Evolutionary conservation across 2,113 vertebrate genomes (phyloP).

Genomic region (Leucosticte australis): DNA sequence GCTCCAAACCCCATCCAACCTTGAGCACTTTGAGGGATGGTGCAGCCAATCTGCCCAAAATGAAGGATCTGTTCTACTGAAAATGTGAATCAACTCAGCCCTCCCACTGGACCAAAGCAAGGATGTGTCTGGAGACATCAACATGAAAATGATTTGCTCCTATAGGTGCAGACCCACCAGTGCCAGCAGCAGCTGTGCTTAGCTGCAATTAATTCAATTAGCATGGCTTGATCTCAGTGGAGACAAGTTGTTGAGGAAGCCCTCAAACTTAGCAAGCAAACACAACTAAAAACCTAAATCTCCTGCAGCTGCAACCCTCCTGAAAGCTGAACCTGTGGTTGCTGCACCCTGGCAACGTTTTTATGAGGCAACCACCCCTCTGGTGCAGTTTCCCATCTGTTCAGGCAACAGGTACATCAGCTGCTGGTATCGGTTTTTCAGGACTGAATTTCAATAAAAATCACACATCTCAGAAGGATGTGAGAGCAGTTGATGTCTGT

Average conservation of each 20-base stretch:
- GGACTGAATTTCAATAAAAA: not conserved
- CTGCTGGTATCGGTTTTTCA: not conserved
- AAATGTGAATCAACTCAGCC: not conserved
- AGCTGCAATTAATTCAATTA: not conserved
- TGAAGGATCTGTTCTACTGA: not conserved
- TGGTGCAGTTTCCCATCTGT: not conserved
- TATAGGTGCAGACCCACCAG: not conserved
- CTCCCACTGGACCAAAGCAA: not conserved
- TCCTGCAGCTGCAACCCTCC: not conserved
- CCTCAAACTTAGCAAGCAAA: not conserved
- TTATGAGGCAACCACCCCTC: not conserved
- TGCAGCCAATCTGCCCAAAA: not conserved
- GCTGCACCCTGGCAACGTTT: not conserved
- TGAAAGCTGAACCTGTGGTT: slow-evolving; percentile 10
- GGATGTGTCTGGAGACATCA: not conserved
- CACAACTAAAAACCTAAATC: not conserved
- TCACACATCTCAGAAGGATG: not conserved
- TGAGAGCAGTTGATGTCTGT: not conserved
- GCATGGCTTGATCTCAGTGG: not conserved
- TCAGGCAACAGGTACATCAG: not conserved
- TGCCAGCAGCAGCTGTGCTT: not conserved
- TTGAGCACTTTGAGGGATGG: not conserved
- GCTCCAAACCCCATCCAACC: not conserved
- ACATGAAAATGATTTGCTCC: not conserved
- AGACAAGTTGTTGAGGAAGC: not conserved